Conservation (phyloP, 2,888 invertebrate genomes). For the Agrochola litura region DNA sequence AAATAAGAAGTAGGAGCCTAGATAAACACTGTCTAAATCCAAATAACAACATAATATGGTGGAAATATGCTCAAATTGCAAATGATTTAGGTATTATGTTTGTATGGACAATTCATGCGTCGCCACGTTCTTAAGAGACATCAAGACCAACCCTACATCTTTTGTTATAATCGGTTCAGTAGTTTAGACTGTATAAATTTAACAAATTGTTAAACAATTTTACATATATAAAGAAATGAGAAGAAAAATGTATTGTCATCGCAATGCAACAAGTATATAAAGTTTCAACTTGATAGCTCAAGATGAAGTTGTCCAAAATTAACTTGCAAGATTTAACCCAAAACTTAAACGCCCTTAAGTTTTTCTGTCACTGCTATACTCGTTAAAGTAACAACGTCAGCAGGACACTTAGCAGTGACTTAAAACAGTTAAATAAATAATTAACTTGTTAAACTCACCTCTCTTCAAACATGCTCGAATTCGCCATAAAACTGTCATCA, state of each 20-base stretch:
- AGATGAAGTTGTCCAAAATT: not conserved
- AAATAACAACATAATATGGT: too few species aligned
- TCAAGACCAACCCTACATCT: not conserved
- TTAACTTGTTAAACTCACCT: constrained; percentile 80
- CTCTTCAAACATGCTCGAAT: constrained; percentile 83
- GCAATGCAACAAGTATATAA: not conserved
- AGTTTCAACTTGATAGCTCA: not conserved
- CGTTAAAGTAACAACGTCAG: not conserved
- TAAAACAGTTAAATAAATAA: not conserved
- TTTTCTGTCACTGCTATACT: not conserved
- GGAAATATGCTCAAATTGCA: too few species aligned
- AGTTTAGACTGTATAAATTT: not conserved
- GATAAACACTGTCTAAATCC: too few species aligned
- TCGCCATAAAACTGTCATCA: constrained; percentile 81
- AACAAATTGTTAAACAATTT: not conserved
- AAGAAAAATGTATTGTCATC: not conserved
- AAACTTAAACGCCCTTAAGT: not conserved
- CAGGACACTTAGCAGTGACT: not conserved
- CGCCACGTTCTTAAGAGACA: too few species aligned
- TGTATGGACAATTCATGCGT: too few species aligned
- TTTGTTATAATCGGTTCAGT: too few species aligned
- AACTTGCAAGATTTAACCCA: not conserved
- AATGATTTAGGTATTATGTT: too few species aligned
- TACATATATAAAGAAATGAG: not conserved
- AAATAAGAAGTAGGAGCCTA: too few species aligned